Evolutionary conservation across 1,140 invertebrate species (phyloP).

Genomic region (Zaprionus inermis): DNA sequence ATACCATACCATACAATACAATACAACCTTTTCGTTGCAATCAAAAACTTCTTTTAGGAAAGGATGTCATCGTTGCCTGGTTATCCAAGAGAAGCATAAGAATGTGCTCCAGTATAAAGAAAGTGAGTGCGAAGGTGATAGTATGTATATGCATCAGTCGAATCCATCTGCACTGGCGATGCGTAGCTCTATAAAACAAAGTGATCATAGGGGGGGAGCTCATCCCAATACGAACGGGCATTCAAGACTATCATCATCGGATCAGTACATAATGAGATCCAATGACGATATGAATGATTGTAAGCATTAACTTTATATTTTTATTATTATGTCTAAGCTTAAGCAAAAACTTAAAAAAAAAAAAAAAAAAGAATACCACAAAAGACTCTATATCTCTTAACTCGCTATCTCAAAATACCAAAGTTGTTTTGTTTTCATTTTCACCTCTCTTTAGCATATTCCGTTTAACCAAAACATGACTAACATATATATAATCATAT

Average conservation of each 20-base stretch:
- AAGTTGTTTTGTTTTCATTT: conserved; percentile 61
- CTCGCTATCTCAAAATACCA: conserved; percentile 77
- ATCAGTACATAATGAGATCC: conserved; percentile 85
- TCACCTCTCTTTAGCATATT: conserved; percentile 55
- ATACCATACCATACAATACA: conserved; percentile 55
- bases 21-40: conserved; percentile 73
- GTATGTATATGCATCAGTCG: conserved; percentile 84
- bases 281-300: conserved; percentile 85
- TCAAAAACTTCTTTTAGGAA: conserved; percentile 82
- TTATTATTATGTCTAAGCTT: conserved; percentile 73
- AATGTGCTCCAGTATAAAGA: conserved; percentile 98
- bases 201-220: conserved; percentile 84
- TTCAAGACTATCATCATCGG: conserved; percentile 84
- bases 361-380: conserved; percentile 58
- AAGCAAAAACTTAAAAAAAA: conserved; percentile 47
- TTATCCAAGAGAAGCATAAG: conserved; percentile 95
- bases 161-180: conserved; percentile 84
- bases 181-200: conserved; percentile 84
- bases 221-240: conserved; percentile 85
- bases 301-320: conserved; percentile 84
- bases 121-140: conserved; percentile 91
- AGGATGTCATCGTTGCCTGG: conserved; percentile 93
- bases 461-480: conserved; percentile 28
- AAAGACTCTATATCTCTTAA: conserved; percentile 74
- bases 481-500: conserved; percentile 32